These are phyloP conservation scores for Leptopterna dolabrata DNA, from an alignment of 2,888 invertebrate genomes.

Conservation along the genomic window DNA sequence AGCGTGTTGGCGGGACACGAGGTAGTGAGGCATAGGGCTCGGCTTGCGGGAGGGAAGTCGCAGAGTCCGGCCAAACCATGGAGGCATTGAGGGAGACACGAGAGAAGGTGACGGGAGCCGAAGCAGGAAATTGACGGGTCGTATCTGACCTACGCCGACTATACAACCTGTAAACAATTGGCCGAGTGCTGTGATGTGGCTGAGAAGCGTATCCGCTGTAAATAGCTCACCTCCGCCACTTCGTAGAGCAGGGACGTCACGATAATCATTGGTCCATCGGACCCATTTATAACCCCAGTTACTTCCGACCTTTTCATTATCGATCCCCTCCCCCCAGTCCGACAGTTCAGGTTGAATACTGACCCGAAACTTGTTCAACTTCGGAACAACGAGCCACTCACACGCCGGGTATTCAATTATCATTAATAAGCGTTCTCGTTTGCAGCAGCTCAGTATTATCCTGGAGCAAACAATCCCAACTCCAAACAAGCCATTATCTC, in stretches of 20 bases:
- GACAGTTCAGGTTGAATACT: background rate
- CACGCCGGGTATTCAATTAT: too few species aligned
- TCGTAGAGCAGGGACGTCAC: background rate
- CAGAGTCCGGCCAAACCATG: background rate
- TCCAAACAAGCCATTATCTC: too few species aligned
- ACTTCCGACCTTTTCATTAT: background rate
- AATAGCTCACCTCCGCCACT: background rate
- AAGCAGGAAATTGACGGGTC: constrained; percentile 38
- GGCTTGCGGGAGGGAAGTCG: background rate
- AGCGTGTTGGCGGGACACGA: background rate
- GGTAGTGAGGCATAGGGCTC: background rate
- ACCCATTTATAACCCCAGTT: background rate
- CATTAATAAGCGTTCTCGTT: too few species aligned
- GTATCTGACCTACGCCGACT: constrained; percentile 17
- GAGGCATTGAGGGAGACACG: background rate
- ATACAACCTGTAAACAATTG: background rate
- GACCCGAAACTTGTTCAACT: background rate
- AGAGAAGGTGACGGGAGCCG: background rate
- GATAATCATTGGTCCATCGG: background rate
- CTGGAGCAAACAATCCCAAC: too few species aligned
- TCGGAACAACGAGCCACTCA: background rate
- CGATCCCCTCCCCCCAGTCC: background rate
- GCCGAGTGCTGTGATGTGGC: background rate
- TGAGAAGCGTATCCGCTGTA: background rate
- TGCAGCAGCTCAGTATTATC: too few species aligned